Percentiles rank a stretch among this genome's conserved stretches.
Evolutionary conservation across 2,888 invertebrate species (phyloP).

Genomic region (Ormia ochracea): DNA sequence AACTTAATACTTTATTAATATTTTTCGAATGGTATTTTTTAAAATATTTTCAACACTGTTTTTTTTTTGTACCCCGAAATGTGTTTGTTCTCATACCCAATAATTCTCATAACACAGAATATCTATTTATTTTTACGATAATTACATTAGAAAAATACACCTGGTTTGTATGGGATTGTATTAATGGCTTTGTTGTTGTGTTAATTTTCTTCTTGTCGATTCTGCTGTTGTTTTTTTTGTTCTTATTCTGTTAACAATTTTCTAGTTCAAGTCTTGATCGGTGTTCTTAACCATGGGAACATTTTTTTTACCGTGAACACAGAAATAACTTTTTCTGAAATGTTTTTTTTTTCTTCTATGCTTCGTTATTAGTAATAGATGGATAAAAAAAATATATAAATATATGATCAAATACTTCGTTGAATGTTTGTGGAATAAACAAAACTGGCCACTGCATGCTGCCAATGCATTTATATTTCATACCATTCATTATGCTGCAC

Average conservation of each 20-base stretch:
- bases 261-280: slow-evolving; percentile 56
- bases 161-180: slow-evolving; percentile 54
- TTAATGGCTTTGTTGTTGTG: slow-evolving; percentile 26
- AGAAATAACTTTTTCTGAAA: slow-evolving; percentile 44
- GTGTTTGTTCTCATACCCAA: too few relatives aligned
- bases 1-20: background rate
- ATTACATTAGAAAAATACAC: slow-evolving; percentile 59
- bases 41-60: background rate
- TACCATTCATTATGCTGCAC: slow-evolving; percentile 59
- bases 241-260: slow-evolving; percentile 48
- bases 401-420: slow-evolving; percentile 41
- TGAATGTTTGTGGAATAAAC: slow-evolving; percentile 23
- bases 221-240: background rate
- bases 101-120: slow-evolving; percentile 4
- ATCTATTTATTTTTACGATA: slow-evolving; percentile 25
- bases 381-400: background rate
- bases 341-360: slow-evolving; percentile 24
- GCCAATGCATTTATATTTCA: slow-evolving; percentile 37
- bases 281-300: slow-evolving; percentile 59
- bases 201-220: slow-evolving; percentile 35
- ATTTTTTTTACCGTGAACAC: slow-evolving; percentile 49
- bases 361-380: slow-evolving; percentile 40
- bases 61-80: background rate
- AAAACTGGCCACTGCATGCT: slow-evolving; percentile 39
- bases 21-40: background rate